Evolutionary conservation across 2,797 vertebrate species (phyloP).

Genomic region (Falco naumanni): DNA sequence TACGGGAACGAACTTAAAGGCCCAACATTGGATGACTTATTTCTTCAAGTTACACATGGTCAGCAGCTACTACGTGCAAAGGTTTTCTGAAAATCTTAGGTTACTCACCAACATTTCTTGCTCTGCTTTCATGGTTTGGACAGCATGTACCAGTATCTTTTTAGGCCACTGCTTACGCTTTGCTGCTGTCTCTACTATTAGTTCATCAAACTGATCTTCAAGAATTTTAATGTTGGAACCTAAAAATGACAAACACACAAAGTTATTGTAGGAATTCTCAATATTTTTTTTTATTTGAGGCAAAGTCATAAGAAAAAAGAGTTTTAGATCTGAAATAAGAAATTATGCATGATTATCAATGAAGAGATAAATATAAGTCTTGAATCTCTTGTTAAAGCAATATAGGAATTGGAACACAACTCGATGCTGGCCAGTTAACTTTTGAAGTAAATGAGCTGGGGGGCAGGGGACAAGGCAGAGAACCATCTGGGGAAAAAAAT

Average conservation of each 20-base stretch:
- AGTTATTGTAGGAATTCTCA: not conserved
- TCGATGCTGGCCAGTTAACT: not conserved
- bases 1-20: not conserved
- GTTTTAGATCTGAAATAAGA: not conserved
- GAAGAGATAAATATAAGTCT: not conserved
- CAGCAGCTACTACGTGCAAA: not conserved
- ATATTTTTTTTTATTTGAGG: not conserved
- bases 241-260: slow-evolving; percentile 31
- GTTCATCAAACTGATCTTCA: slow-evolving; percentile 88
- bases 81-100: not conserved
- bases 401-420: not conserved
- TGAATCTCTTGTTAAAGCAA: not conserved
- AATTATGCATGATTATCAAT: not conserved
- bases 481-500: not conserved
- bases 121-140: slow-evolving; percentile 84
- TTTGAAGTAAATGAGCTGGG: not conserved
- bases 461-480: not conserved
- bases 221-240: slow-evolving; percentile 78
- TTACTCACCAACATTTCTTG: slow-evolving; percentile 87
- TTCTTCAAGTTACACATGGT: not conserved
- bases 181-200: slow-evolving; percentile 83
- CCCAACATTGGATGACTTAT: not conserved
- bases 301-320: not conserved
- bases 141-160: slow-evolving; percentile 83
- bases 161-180: slow-evolving; percentile 86